A percentile compares a stretch with the other conserved stretches of the same genome.
Evolutionary conservation across 2,888 invertebrate species (phyloP).

Genomic region (Copidosoma aretas): DNA sequence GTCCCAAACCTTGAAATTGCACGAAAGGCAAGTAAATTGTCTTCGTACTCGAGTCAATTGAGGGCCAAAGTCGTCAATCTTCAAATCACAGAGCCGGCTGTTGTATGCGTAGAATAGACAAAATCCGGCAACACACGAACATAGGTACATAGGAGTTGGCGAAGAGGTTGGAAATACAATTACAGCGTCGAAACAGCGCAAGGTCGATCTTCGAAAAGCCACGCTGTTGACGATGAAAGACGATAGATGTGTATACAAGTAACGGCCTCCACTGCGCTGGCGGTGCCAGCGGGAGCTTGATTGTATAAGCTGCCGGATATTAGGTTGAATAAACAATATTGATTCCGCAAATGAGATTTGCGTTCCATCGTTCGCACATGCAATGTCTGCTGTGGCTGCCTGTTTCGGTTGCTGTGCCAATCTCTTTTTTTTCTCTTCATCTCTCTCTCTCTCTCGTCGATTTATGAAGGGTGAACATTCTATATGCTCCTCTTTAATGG

Average conservation of each 20-base stretch:
- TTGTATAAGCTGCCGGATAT: conserved; percentile 61
- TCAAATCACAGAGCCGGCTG: no score
- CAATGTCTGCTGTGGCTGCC: conserved; percentile 13
- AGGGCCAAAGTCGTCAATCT: no score
- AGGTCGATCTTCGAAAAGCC: conserved; percentile 32
- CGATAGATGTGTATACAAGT: no score
- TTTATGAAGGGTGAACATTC: no score
- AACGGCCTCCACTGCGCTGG: conserved; percentile 51
- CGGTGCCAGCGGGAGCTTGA: conserved; percentile 48
- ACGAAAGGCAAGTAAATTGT: no score
- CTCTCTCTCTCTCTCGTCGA: not conserved
- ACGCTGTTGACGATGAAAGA: no score
- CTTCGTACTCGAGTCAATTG: no score
- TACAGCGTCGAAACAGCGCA: conserved; percentile 49
- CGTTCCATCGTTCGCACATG: conserved; percentile 37
- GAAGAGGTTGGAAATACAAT: conserved; percentile 60
- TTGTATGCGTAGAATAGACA: not conserved
- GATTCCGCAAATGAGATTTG: conserved; percentile 54
- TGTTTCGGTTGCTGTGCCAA: no score
- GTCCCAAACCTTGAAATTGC: no score
- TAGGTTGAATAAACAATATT: conserved; percentile 62
- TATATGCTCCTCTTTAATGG: no score
- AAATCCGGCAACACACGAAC: not conserved
- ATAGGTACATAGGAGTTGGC: not conserved
- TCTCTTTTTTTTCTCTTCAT: not conserved